Base-by-base conservation (phyloP, 2,113 vertebrate species). In the Ranitomeya variabilis region DNA sequence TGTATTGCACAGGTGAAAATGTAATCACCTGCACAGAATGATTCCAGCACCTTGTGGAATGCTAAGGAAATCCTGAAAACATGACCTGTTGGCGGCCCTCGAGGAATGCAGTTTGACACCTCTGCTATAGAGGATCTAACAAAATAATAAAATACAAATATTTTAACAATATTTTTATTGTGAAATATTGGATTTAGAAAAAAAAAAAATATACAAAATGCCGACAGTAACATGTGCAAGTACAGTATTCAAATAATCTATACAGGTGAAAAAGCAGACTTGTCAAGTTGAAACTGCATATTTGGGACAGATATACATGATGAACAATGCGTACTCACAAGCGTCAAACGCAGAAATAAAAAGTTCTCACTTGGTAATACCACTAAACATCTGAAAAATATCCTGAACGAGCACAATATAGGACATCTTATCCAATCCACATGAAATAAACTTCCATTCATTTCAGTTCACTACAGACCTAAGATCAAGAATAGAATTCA, bases 181-280 rank as follows among this genome's bases (percentile, higher is more conserved):
- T 97, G 97, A 98, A 98, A 97, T 96, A 95, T 94, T 95, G 94
- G 94, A 94, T 96, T 97, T 98, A 95, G 96, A 95, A 97, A 96
- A 97, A 95, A 97, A 96, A 97, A 97, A 95, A 97, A 86, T 78
- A 79, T 98, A 99, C 96, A 99, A 99, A 99, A 99, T 95, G 96
- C 91, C 95, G 93, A 94, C 78, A 93, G 94, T 95, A 95, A 91
- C 92, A 95, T 95, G 96, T 96, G 95, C 96, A 94, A 93, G 93
- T 95, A 95, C 94, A 95, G 93, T 92, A 93, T 95, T 94, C 92
- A 92, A 91, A 92, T 71, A 91, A 89, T 94, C 92, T 96, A 93
- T 94, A 96, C 93, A 94, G 90, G 91, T 95, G 95, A 95, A 95
- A 84, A 94, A 95, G 95, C 94, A 92, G 93, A 92, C 94, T 31